These are phyloP conservation scores for Eubucco bourcierii DNA, from an alignment of 2,113 vertebrate species.

Conservation along the genomic window DNA sequence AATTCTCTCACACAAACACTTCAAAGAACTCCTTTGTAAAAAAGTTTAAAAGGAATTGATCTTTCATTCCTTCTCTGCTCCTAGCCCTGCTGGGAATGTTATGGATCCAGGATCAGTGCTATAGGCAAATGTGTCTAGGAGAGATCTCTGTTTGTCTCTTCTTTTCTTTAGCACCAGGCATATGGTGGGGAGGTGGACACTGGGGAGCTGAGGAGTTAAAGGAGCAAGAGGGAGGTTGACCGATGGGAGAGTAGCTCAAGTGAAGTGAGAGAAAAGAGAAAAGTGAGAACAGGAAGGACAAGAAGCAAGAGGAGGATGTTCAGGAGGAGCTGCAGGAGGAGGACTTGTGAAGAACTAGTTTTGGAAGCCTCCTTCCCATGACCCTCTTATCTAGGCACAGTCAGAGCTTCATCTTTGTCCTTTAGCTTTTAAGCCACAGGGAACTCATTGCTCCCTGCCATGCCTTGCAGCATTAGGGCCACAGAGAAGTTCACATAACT, in stretches of 20 bases:
- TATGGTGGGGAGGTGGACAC: too few species aligned
- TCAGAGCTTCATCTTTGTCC: neutral
- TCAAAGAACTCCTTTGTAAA: neutral
- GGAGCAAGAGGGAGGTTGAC: neutral
- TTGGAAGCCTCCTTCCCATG: neutral
- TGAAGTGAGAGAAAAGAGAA: neutral
- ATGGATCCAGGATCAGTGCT: rapidly evolving
- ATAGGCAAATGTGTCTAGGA: rapidly evolving
- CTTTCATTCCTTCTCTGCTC: neutral
- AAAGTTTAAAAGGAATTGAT: neutral
- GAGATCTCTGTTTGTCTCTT: neutral
- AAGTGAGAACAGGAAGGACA: neutral
- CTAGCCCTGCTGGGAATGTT: rapidly evolving
- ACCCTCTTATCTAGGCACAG: rapidly evolving
- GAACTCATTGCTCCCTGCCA: too few species aligned
- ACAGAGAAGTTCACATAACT: neutral
- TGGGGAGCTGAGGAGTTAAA: rapidly evolving
- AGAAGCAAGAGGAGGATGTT: neutral
- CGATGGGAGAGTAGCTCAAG: rapidly evolving
- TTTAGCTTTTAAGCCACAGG: neutral
- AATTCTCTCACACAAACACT: neutral
- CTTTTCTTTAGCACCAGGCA: neutral
- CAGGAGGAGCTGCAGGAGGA: neutral
- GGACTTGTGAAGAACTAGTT: neutral
- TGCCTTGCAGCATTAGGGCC: neutral